phyloP scores from a whole-genome alignment of 2,797 vertebrate species.

The Podarcis siculus region DNA sequence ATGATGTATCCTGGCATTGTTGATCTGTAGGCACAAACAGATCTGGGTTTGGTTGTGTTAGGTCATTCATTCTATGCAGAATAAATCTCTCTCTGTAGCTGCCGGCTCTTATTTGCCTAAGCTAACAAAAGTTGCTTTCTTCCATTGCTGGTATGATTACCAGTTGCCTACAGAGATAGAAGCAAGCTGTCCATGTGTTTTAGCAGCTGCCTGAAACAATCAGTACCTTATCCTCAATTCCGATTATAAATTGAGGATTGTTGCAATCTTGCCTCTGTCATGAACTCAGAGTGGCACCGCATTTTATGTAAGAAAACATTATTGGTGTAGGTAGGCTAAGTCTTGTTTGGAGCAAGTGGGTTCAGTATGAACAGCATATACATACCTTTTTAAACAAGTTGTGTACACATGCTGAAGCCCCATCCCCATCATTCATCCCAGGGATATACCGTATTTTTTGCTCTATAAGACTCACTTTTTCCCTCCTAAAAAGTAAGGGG shows the following conservation, averaged over 20 bases:
- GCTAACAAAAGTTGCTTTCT: not conserved
- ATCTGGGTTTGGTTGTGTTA: not conserved
- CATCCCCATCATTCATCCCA: no score
- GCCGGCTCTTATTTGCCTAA: not conserved
- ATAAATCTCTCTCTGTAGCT: not conserved
- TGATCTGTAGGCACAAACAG: not conserved
- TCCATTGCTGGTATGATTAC: not conserved
- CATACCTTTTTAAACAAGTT: not conserved
- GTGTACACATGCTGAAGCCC: not conserved
- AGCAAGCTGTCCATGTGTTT: not conserved
- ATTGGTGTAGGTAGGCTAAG: not conserved
- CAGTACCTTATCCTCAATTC: not conserved
- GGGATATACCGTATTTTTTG: no score
- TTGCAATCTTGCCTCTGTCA: not conserved
- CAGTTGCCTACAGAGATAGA: not conserved
- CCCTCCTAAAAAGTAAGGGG: no score
- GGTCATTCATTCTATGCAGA: not conserved
- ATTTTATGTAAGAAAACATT: not conserved
- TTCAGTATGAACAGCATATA: not conserved
- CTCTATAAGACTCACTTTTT: no score
- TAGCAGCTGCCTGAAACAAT: conserved; percentile 11
- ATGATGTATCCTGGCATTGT: not conserved
- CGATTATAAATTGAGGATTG: not conserved
- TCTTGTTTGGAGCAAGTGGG: not conserved
- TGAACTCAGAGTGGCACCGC: not conserved